Percentiles rank a stretch among this genome's conserved stretches.
These are phyloP conservation scores for Vanessa tameamea DNA, from an alignment of 1,140 invertebrate genomes.

Conservation along the genomic window DNA sequence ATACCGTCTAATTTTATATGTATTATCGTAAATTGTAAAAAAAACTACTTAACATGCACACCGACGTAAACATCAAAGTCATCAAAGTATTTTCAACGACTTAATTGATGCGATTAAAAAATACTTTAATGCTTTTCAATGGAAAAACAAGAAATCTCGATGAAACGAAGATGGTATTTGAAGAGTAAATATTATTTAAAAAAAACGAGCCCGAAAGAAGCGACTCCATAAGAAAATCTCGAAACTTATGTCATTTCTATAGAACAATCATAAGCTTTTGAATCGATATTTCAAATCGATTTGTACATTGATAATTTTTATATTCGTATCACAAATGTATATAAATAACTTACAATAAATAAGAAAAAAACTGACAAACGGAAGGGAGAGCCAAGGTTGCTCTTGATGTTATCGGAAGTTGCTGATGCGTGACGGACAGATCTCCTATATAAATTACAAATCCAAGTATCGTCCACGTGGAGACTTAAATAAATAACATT, in stretches of 20 bases:
- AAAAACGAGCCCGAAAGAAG: too few species aligned
- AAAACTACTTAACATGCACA: too few species aligned
- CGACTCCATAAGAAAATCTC: background rate
- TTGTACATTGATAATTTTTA: background rate
- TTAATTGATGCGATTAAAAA: slow-evolving; percentile 2
- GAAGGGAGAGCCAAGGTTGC: slow-evolving; percentile 44
- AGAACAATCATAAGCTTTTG: too few species aligned
- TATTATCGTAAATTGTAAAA: too few species aligned
- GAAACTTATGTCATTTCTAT: too few species aligned
- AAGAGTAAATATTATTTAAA: too few species aligned
- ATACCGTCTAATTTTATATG: too few species aligned
- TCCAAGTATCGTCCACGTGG: too few species aligned
- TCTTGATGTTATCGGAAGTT: slow-evolving; percentile 46
- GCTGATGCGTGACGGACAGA: slow-evolving; percentile 36
- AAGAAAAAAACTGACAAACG: slow-evolving; percentile 38
- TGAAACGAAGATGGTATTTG: too few species aligned
- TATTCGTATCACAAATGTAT: background rate
- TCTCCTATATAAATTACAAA: background rate
- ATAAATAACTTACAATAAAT: slow-evolving; percentile 15
- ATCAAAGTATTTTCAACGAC: background rate
- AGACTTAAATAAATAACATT: too few species aligned
- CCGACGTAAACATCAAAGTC: background rate
- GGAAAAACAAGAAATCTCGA: background rate
- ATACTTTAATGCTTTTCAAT: background rate
- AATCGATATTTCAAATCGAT: too few species aligned